Conservation (phyloP, 2,113 vertebrate species). For the Planiliza haematocheilus region DNA sequence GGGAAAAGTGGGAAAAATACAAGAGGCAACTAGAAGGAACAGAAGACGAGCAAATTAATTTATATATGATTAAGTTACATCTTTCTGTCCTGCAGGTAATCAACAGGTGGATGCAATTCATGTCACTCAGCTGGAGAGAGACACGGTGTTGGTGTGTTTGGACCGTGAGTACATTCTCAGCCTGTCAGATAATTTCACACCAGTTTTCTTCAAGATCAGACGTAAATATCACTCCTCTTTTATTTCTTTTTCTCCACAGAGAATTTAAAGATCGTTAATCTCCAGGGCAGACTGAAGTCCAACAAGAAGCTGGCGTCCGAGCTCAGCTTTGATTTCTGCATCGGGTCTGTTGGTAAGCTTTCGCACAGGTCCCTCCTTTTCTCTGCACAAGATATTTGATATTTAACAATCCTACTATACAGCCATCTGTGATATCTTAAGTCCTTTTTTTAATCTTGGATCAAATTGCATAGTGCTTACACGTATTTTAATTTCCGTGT, state of each 20-base stretch:
- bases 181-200: too few species aligned
- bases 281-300: constrained; percentile 95
- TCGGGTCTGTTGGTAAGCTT: constrained; percentile 94
- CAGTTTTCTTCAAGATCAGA: not conserved
- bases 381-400: too few species aligned
- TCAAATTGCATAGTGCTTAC: too few species aligned
- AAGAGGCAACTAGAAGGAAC: too few species aligned
- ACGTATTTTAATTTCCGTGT: not conserved
- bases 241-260: constrained; percentile 75
- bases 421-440: too few species aligned
- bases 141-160: constrained; percentile 97
- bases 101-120: constrained; percentile 96
- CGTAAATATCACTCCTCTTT: not conserved
- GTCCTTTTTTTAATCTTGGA: too few species aligned
- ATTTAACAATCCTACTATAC: too few species aligned
- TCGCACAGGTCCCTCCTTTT: not conserved
- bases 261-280: constrained; percentile 98
- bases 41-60: too few species aligned
- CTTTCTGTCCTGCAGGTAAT: constrained; percentile 75
- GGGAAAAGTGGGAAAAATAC: too few species aligned
- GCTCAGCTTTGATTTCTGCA: constrained; percentile 97
- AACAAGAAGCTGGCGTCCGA: constrained; percentile 98
- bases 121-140: constrained; percentile 96
- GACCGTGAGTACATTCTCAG: constrained; percentile 88
- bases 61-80: not conserved